Base-by-base conservation (phyloP, 2,113 vertebrate species). In the Amia ocellicauda region DNA sequence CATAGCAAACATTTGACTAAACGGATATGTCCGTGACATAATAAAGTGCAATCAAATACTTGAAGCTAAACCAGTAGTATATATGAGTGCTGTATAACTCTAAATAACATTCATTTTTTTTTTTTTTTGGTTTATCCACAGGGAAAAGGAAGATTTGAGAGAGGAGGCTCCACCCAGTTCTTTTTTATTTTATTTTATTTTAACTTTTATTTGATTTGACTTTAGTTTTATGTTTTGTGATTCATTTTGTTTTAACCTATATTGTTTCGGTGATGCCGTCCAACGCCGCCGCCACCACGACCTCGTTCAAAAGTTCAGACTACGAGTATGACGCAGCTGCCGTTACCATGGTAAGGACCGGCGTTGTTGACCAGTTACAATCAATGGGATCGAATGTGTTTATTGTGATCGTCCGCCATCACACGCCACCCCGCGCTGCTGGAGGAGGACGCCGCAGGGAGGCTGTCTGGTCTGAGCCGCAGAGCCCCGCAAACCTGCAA, bases 201-300 rank as follows among this genome's bases (percentile, higher is more conserved):
- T 68, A n/a, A 69, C 20, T 80, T 80, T 62, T 22, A 66, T 71
- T 66, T 70, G 23, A 56, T 63, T 28, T 58, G 56, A 56, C 40
- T 42, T 64, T 63, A 63, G 11, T 58, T 61, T 57, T 70, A 66
- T 59, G 27, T 51, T 69, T 67, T 63, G 65, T 58, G 19, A 58
- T 13, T 51, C 20, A 29, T 43, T 47, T 19, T 53, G 47, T 42
- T 43, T 53, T 69, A 67, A 49, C 49, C 61, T 66, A 23, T 28
- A 68, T 67, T 59, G 47, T 64, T 60, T 75, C 69, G 72, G 81
- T 60, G 47, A 93, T 93, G 92, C 92, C 91, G 73, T 93, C 92
- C 90, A 93, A 90, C 75, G 74, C 71, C 74, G 85, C 76, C 69
- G 74, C 83, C 78, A 76, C 78, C 71, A 31, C 75, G 68, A 56